Base-by-base conservation (phyloP, 53 echinoderm and acorn worm species). In the Apostichopus leukothele region DNA sequence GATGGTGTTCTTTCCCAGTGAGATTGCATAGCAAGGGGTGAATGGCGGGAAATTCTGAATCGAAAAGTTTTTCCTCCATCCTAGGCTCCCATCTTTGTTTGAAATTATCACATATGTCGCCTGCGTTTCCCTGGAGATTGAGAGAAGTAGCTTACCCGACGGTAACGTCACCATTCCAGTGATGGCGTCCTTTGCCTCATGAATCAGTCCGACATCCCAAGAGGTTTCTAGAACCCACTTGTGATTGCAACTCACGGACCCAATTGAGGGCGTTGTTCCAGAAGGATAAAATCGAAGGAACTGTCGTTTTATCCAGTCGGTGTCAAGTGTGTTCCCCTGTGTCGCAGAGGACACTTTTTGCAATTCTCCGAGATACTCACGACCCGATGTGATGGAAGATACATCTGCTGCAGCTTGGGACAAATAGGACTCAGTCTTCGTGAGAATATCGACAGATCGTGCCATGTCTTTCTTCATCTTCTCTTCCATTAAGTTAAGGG, bases 41-140 rank as follows among this genome's bases (percentile, higher is more conserved):
- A 73, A 59, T 5, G 75, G 88, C 8, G 88, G 88, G 75, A 74
- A 87, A 20, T 23, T 75, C 52, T 75, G 74, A 9, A 87, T 74
- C 6, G 88, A 87, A 87, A 87, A 87, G 74, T 74, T 87, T 59
- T 74, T 87, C 87, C n/a, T 73, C 87, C 87, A 86, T 7, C 87
- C 87, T 68, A 52, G 5, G 52, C 87, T 86, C 7, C 87, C 87
- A 54, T 86, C 87, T 52, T 86, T 86, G 73, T 12, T 53, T 52
- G 87, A 86, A 13, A 86, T 74, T 11, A 86, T 86, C 6, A 74
- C 74, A 50, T 86, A 86, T 6, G 87, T 86, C 14, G 74, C 21
- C 19, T 86, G 87, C 12, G 53, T 74, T 14, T 26, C 74, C 53
- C 87, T 50, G 73, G 87, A 86, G 5, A 74, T 18, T 14, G 87